phyloP scores from a whole-genome alignment of 2,797 vertebrate species.

The Sternarchorhynchus goeldii region DNA sequence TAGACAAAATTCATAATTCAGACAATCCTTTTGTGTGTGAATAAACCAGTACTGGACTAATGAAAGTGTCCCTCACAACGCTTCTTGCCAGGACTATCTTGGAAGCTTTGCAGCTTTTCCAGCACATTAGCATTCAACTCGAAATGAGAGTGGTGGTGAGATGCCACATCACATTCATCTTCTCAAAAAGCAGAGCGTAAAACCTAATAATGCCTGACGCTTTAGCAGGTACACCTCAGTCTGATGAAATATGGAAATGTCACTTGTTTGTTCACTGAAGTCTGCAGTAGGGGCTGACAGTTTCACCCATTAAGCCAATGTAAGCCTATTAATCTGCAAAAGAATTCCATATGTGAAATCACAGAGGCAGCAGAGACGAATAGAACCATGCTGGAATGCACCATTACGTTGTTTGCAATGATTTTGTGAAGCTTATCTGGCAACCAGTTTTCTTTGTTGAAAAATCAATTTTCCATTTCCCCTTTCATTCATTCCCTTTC shows the following conservation, averaged over 20 bases:
- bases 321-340: slow-evolving; percentile 55
- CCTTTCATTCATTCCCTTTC: not conserved
- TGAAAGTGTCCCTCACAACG: slow-evolving; percentile 37
- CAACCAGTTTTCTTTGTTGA: slow-evolving; percentile 13
- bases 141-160: slow-evolving; percentile 48
- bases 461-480: not conserved
- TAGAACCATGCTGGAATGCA: slow-evolving; percentile 32
- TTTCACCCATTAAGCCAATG: slow-evolving; percentile 52
- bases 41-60: slow-evolving; percentile 26
- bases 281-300: slow-evolving; percentile 53
- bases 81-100: slow-evolving; percentile 32
- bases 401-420: slow-evolving; percentile 18
- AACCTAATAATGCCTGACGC: slow-evolving; percentile 54
- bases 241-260: slow-evolving; percentile 61
- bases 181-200: slow-evolving; percentile 55
- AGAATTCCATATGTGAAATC: slow-evolving; percentile 47
- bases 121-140: slow-evolving; percentile 53
- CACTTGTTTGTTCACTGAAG: slow-evolving; percentile 53
- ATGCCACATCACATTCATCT: slow-evolving; percentile 46
- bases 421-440: slow-evolving; percentile 26
- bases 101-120: slow-evolving; percentile 44
- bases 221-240: slow-evolving; percentile 48
- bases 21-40: slow-evolving; percentile 12
- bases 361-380: slow-evolving; percentile 38
- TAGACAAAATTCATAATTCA: slow-evolving; percentile 33